Evolutionary conservation across 2,888 invertebrate species (phyloP), one percentile per base, ranked within the genome.

Genomic region (Callinectes sapidus): DNA sequence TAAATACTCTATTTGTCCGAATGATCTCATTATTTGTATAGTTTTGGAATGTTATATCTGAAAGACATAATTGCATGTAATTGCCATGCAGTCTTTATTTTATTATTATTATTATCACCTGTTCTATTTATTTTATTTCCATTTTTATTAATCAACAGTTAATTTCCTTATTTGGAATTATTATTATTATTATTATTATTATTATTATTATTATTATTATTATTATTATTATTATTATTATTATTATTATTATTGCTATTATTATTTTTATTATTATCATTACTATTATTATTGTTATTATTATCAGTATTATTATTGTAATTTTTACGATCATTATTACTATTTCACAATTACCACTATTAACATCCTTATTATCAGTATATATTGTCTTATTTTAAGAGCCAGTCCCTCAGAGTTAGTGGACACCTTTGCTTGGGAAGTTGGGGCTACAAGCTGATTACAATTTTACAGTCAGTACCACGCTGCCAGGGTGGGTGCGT

Each of bases 311-410:
- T 86, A 86, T 42, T 86, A 86, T 42, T 86, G 39, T 23, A 39
- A 86, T 42, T 89, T 23, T 66, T 66, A 89, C 39, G 66, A 66
- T 66, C 39, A 89, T 66, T 89, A 55, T 55, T 32, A 71, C 28
- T 13, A 71, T 71, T 71, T n/a, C n/a, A n/a, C n/a, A n/a, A n/a
- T n/a, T n/a, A n/a, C n/a, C n/a, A n/a, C n/a, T n/a, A n/a, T n/a
- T n/a, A n/a, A n/a, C n/a, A n/a, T n/a, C n/a, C n/a, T n/a, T n/a
- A n/a, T n/a, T n/a, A n/a, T n/a, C n/a, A n/a, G n/a, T n/a, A n/a
- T n/a, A n/a, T n/a, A n/a, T n/a, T n/a, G n/a, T n/a, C n/a, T n/a
- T n/a, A n/a, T n/a, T 88, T 66, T 35, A 39, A 23, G 13, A n/a
- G n/a, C n/a, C 28, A 71, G 71, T 71, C 71, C 28, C 28, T n/a